Percentiles rank a stretch among this genome's conserved stretches.
Evolutionary conservation across 2,113 vertebrate species (phyloP).

Genomic region (Nyctereutes procyonoides): DNA sequence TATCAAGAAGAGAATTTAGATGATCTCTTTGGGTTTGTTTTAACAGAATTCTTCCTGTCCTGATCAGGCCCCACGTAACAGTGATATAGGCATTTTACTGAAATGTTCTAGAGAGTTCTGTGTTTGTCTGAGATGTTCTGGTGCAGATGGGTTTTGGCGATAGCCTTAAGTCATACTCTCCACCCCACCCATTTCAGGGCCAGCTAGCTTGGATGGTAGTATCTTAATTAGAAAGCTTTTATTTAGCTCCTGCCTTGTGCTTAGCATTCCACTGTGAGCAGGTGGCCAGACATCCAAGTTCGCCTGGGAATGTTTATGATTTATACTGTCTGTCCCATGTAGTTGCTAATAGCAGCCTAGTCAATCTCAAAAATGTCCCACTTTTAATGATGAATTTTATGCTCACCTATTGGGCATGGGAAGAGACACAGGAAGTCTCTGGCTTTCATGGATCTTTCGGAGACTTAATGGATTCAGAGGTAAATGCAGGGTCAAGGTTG

Average conservation of each 20-base stretch:
- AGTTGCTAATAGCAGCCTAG: neutral
- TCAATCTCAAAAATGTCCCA: neutral
- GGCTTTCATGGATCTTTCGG: neutral
- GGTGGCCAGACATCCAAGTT: neutral
- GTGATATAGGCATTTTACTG: conserved; percentile 14
- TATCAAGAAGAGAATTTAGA: conserved; percentile 26
- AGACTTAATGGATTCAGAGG: neutral
- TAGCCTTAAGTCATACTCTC: neutral
- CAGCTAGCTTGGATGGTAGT: neutral
- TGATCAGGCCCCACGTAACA: neutral
- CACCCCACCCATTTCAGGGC: neutral
- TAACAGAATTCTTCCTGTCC: neutral
- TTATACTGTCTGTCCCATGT: neutral
- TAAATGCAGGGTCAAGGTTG: neutral
- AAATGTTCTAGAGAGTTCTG: neutral
- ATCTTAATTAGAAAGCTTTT: neutral
- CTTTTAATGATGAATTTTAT: conserved; percentile 21
- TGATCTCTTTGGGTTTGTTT: conserved; percentile 40
- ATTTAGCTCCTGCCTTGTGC: neutral
- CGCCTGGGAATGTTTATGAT: neutral
- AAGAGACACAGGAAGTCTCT: neutral
- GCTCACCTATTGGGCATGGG: neutral
- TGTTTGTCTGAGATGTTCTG: neutral
- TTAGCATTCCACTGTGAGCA: neutral
- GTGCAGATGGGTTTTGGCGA: neutral